phyloP scores from a whole-genome alignment of 2,888 invertebrate genomes.

The Melanophora roralis region DNA sequence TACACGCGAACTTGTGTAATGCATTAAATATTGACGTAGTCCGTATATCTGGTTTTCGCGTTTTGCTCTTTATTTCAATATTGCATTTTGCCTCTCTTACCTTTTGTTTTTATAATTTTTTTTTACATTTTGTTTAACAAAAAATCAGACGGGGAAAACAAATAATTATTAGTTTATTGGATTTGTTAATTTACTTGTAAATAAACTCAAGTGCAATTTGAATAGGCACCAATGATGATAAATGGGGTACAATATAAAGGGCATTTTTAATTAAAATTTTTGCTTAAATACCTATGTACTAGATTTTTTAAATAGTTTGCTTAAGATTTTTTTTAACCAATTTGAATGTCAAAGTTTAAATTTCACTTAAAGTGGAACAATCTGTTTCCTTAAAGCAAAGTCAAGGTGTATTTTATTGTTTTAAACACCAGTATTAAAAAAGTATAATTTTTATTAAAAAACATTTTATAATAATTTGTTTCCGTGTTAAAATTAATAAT shows the following conservation, averaged over 20 bases:
- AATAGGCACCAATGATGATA: neutral
- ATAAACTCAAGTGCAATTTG: neutral
- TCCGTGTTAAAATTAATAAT: no score
- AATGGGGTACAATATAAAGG: neutral
- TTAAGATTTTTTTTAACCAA: no score
- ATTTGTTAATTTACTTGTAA: constrained; percentile 3
- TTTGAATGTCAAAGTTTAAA: no score
- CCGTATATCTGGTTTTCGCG: constrained; percentile 14
- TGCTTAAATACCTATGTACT: no score
- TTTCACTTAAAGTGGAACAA: no score
- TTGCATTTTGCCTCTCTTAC: neutral
- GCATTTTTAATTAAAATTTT: no score
- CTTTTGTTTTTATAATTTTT: constrained; percentile 5
- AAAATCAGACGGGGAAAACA: constrained; percentile 1
- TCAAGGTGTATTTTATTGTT: no score
- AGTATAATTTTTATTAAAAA: no score
- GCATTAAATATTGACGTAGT: constrained; percentile 43
- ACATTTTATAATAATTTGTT: no score
- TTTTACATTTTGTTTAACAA: neutral
- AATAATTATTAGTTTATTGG: neutral
- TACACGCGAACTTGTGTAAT: constrained; percentile 39
- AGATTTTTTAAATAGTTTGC: no score
- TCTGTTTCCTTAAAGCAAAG: no score
- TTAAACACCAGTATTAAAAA: no score
- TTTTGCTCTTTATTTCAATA: neutral